Evolutionary conservation across 2,113 vertebrate genomes (phyloP).

Genomic region (Buteo buteo): DNA sequence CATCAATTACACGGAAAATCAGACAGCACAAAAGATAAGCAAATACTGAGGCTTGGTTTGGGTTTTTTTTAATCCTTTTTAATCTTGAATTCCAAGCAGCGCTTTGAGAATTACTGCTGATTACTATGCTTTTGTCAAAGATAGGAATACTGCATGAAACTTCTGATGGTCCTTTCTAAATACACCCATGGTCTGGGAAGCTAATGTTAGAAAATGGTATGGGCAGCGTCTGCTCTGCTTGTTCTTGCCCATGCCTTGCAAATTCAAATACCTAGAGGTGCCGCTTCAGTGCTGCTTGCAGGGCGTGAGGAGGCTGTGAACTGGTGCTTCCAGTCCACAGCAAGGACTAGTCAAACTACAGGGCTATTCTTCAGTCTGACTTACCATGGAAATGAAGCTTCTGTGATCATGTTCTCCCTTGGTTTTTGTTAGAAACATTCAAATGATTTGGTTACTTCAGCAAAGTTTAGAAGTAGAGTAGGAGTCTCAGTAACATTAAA

Average conservation of each 20-base stretch:
- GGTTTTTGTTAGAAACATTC: background rate
- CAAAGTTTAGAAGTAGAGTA: background rate
- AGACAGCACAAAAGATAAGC: background rate
- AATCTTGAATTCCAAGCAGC: background rate
- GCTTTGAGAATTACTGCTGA: background rate
- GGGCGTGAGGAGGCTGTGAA: background rate
- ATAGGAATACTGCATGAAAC: background rate
- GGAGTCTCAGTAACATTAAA: background rate
- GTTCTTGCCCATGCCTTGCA: background rate
- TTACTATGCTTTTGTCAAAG: background rate
- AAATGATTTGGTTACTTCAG: background rate
- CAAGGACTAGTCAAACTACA: fast-evolving
- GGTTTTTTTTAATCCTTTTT: background rate
- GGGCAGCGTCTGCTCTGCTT: background rate
- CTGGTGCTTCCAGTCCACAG: background rate
- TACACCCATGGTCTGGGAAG: background rate
- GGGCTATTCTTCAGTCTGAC: background rate
- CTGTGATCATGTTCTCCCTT: background rate
- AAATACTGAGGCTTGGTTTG: background rate
- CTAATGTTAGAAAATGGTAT: fast-evolving
- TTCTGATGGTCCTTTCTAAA: background rate
- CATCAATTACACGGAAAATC: background rate
- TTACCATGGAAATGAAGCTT: background rate
- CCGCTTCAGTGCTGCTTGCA: too few relatives aligned
- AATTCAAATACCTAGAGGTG: background rate